Base-by-base conservation (phyloP, 2,888 invertebrate species). In the Salticus scenicus region DNA sequence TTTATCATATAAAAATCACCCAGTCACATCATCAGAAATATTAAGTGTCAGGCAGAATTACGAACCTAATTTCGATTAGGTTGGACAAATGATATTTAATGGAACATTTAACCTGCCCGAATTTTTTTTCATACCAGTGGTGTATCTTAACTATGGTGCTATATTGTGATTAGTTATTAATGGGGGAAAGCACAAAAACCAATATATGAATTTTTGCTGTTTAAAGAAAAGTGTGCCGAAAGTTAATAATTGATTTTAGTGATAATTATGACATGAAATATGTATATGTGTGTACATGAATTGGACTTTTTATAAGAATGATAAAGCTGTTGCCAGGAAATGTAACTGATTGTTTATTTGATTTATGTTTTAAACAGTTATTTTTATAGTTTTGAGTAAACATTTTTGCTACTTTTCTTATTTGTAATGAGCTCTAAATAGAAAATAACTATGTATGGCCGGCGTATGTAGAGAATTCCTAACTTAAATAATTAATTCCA, bases 111-210 rank as follows among this genome's bases (percentile, higher is more conserved):
- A 57, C n/a, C n/a, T 10, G 24, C 57, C 57, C 24, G 20, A 24
- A 57, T n/a, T 37, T 47, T 77, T 70, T 42, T 33, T 63, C 63
- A 63, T 63, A 42, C 20, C 70, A 70, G 47, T 63, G 14, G 37
- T 67, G 37, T 76, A 72, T 66, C 63, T 75, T 71, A 76, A 83
- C 51, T 66, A 83, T 83, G 82, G 82, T 83, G 82, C 82, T 83
- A 83, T 76, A 71, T 47, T 83, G 76, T 76, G 76, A 83, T 76
- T 83, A 67, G 31, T 67, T 33, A 57, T 24, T 12, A 47, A 47
- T 57, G 24, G 5, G 24, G 24, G 57, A 57, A 57, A 57, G 24
- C 57, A 57, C 24, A 57, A 57, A 57, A 57, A 57, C 57, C 24
- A 24, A 24, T 57, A 57, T 24, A 24, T 24, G 12, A 57, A 57